phyloP scores from a whole-genome alignment of 2,113 vertebrate genomes.

The Pituophis catenifer region DNA sequence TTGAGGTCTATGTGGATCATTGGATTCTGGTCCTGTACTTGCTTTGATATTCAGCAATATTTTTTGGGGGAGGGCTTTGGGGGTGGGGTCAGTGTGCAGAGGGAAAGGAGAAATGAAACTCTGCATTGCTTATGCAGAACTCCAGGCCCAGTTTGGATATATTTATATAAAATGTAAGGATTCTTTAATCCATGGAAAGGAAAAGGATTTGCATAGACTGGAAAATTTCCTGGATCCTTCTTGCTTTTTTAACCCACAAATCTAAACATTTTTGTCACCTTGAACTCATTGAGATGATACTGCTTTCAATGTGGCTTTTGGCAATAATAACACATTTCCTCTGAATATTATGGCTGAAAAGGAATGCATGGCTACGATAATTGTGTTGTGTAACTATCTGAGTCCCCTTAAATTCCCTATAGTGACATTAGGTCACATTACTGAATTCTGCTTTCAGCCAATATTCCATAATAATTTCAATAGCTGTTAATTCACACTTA shows the following conservation, averaged over 20 bases:
- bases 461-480: not conserved
- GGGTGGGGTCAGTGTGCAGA: not conserved
- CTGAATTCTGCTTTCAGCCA: not conserved
- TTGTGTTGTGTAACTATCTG: not conserved
- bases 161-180: not conserved
- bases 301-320: not conserved
- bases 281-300: not conserved
- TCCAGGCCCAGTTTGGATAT: not conserved
- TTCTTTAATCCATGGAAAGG: not conserved
- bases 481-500: fast-evolving
- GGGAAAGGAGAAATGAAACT: not conserved
- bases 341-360: not conserved
- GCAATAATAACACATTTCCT: not conserved
- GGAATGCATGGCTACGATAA: not conserved
- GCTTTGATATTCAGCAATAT: not conserved
- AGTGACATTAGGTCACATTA: not conserved
- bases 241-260: not conserved
- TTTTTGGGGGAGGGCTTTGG: not conserved
- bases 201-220: not conserved
- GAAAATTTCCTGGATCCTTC: not conserved
- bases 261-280: not conserved
- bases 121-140: not conserved
- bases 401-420: not conserved
- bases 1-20: not conserved
- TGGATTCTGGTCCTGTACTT: not conserved